Evolutionary conservation across 2,888 invertebrate genomes (phyloP).

Genomic region (Drosophila imparisetae): DNA sequence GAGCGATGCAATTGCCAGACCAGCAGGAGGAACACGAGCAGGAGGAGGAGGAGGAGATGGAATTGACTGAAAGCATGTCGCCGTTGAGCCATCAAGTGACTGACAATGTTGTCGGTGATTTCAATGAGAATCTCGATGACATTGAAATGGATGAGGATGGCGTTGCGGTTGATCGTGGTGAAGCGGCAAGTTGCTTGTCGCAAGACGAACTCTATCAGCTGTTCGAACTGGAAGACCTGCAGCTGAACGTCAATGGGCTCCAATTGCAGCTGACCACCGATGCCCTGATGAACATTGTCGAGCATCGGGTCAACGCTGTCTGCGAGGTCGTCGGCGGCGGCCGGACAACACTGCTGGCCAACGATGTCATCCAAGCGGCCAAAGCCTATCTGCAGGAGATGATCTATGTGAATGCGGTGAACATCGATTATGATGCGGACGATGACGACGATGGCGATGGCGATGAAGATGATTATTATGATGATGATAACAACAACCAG

Average conservation of each 20-base stretch:
- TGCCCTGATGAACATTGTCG: slow-evolving; percentile 55
- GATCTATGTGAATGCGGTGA: slow-evolving; percentile 78
- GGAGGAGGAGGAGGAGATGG: neutral
- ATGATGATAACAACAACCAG: slow-evolving; percentile 3
- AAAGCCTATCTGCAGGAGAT: slow-evolving; percentile 76
- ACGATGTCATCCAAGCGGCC: slow-evolving; percentile 81
- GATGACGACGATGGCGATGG: neutral
- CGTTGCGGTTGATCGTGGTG: slow-evolving; percentile 1
- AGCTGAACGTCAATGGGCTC: slow-evolving; percentile 56
- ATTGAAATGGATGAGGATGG: slow-evolving; percentile 14
- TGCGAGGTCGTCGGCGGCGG: slow-evolving; percentile 41
- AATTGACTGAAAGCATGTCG: neutral
- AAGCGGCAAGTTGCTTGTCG: neutral
- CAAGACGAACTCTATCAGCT: slow-evolving; percentile 28
- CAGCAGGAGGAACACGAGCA: slow-evolving; percentile 49
- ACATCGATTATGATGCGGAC: slow-evolving; percentile 21
- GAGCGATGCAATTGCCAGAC: slow-evolving; percentile 49
- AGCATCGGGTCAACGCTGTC: slow-evolving; percentile 57
- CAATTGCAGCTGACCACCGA: slow-evolving; percentile 56
- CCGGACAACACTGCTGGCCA: slow-evolving; percentile 39
- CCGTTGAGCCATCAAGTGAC: slow-evolving; percentile 45
- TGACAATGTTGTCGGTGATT: slow-evolving; percentile 19
- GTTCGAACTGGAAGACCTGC: slow-evolving; percentile 46
- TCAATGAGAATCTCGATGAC: neutral
- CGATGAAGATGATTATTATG: slow-evolving; percentile 1